Base-by-base conservation (phyloP, 2,888 invertebrate species). In the Stenolophus ochropezus region DNA sequence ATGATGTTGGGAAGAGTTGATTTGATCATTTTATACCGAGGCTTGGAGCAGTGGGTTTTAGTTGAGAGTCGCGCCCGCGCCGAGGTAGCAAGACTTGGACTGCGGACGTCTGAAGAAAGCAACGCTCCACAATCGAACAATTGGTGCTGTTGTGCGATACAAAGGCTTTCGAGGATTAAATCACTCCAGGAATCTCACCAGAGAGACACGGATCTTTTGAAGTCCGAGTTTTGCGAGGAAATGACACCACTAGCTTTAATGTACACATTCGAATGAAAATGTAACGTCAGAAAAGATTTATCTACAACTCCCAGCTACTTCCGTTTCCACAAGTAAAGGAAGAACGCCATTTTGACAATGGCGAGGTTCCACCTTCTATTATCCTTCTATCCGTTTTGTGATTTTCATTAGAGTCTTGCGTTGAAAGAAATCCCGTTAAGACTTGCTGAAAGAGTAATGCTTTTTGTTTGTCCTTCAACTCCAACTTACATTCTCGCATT, bases 331-430 rank as follows among this genome's bases (percentile, higher is more conserved):
- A 11, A 61, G 77, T 56, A 73, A 56, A 71, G 73, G 58, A 80
- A 80, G 58, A 58, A 21, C 80, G 56, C 73, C 80, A 73, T 80
- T 73, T 71, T 80, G 73, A 80, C 80, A 80, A 80, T 73, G 53
- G 33, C 27, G 33, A 33, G 21, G 56, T 80, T 73, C 49, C 42
- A 73, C 42, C 61, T 53, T 58, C 25, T 83, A 77, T 83, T 83
- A 83, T 83, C 82, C 83, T 53, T 53, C 47, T 82, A 80, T 83
- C 82, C 83, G 83, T 84, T 84, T 83, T 82, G 83, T 76, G 82
- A 84, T 83, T 84, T 83, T 84, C 84, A 84, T 84, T 84, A 84
- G 76, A 83, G 82, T 83, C 83, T 79, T 82, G 83, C 77, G 65
- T 82, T 65, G 80, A 80, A 84, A 83, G 83, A 83, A 83, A 83